Conservation (phyloP, 1,140 invertebrate species). For the Nephila pilipes region DNA sequence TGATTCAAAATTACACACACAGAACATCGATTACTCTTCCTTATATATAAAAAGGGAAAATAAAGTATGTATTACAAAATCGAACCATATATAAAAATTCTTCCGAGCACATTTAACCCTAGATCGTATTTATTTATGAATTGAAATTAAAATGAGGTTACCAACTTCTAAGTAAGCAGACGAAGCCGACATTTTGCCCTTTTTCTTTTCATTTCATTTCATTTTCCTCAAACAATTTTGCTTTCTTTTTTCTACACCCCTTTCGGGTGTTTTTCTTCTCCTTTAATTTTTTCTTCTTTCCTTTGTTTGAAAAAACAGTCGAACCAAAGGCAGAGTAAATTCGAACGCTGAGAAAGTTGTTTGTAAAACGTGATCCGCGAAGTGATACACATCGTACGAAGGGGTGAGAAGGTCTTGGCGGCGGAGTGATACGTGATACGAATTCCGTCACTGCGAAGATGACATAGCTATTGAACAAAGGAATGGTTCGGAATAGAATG, state of each 20-base stretch:
- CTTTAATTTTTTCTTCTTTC: not conserved
- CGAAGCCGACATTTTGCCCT: not conserved
- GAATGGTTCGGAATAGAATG: conserved; percentile 7
- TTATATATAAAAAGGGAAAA: no score
- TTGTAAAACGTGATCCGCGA: conserved; percentile 66
- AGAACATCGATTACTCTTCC: no score
- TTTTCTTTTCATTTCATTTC: not conserved
- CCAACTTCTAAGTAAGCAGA: not conserved
- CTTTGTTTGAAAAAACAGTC: conserved; percentile 20
- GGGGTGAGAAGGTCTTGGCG: conserved; percentile 54
- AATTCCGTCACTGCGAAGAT: conserved; percentile 7
- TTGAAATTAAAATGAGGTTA: not conserved
- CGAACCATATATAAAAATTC: no score
- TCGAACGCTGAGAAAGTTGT: conserved; percentile 52
- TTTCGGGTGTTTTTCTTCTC: not conserved
- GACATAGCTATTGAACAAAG: conserved; percentile 59
- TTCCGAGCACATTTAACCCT: no score
- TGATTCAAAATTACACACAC: no score
- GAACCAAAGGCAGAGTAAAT: conserved; percentile 21
- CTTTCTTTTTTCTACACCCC: not conserved
- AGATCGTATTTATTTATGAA: no score
- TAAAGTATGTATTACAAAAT: no score
- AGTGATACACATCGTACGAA: conserved; percentile 59
- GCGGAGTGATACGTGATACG: conserved; percentile 67
- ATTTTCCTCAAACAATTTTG: not conserved